Evolutionary conservation across 2,113 vertebrate species (phyloP).

Genomic region (Megalops atlanticus): DNA sequence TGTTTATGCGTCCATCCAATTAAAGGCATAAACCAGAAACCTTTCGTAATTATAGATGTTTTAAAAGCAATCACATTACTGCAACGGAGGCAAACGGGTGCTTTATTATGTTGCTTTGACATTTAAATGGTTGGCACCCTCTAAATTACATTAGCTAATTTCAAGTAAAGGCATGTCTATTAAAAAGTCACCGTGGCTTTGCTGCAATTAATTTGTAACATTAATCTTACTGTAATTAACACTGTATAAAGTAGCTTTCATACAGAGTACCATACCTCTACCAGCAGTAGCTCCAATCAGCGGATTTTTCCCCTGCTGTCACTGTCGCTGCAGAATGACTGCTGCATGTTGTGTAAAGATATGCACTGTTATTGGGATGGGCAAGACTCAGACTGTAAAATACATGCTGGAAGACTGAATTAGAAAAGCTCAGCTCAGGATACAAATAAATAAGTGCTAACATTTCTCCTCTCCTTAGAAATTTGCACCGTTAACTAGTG

Average conservation of each 20-base stretch:
- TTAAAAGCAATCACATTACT: constrained; percentile 7
- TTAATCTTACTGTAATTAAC: constrained; percentile 5
- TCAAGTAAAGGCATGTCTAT: neutral
- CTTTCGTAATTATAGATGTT: constrained; percentile 2
- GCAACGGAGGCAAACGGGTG: neutral
- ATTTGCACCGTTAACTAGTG: too few species aligned
- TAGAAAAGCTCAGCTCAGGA: too few species aligned
- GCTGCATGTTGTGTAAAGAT: too few species aligned
- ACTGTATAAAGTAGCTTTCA: neutral
- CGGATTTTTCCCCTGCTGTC: neutral
- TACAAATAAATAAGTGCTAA: too few species aligned
- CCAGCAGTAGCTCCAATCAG: neutral
- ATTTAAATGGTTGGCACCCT: neutral
- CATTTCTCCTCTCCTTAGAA: too few species aligned
- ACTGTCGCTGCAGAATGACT: too few species aligned
- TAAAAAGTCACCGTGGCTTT: neutral
- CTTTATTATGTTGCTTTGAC: constrained; percentile 2
- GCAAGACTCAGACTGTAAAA: neutral
- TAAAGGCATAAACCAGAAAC: constrained; percentile 4
- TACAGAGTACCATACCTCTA: neutral
- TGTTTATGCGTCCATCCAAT: neutral
- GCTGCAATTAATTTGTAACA: neutral
- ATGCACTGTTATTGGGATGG: neutral
- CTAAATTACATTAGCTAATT: neutral
- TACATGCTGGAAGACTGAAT: neutral